Conservation (phyloP, 2,113 vertebrate species). For the Gavia stellata region DNA sequence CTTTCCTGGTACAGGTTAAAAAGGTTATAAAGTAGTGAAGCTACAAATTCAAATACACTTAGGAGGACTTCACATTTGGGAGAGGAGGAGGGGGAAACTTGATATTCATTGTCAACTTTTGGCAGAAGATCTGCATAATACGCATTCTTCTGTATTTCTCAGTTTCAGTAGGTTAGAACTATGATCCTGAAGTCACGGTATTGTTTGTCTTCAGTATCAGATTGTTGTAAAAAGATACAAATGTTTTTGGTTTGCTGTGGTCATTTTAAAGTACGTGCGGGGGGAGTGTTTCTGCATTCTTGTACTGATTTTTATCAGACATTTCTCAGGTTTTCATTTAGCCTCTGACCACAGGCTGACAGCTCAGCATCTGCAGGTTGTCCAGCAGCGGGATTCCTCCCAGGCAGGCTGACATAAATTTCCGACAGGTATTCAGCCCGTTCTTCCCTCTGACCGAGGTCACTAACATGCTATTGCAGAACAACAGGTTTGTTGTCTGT, state of each 20-base stretch:
- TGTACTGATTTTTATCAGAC: background rate
- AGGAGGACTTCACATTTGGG: background rate
- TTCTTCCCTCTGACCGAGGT: background rate
- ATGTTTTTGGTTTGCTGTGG: background rate
- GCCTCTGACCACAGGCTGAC: background rate
- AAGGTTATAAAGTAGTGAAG: background rate
- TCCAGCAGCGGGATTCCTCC: background rate
- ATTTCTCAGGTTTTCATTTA: background rate
- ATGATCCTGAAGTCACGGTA: background rate
- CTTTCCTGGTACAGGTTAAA: background rate
- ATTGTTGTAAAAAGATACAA: background rate
- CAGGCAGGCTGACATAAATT: background rate
- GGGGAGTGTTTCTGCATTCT: background rate
- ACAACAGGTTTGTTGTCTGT: background rate
- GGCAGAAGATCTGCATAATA: background rate
- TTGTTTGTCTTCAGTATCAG: background rate
- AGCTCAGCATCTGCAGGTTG: background rate
- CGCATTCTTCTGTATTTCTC: background rate
- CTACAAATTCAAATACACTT: background rate
- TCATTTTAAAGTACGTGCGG: background rate
- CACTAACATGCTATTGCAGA: background rate
- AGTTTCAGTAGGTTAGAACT: background rate
- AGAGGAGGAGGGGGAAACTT: background rate
- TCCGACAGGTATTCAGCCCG: background rate
- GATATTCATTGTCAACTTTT: background rate